Base-by-base conservation (phyloP, 2,888 invertebrate genomes). In the Andricus quercusramuli region DNA sequence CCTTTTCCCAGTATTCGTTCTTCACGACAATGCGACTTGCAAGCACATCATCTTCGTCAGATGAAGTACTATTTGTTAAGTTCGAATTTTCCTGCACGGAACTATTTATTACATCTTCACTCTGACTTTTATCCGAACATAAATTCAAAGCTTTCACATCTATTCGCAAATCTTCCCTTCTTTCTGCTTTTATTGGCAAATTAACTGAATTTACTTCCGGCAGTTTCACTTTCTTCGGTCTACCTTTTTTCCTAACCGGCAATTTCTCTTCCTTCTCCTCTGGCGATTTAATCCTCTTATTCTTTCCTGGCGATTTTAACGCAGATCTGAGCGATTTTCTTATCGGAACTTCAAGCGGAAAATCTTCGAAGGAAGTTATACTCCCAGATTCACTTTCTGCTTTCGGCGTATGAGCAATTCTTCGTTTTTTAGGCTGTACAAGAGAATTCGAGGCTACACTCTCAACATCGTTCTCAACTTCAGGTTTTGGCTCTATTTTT, bases 391-490 rank as follows among this genome's bases (percentile, higher is more conserved):
- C 64, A 64, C 29, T 64, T 64, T 29, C 64, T 11, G 22, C 32
- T 56, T 56, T 74, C 13, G 74, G 74, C 2, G 56, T 56, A n/a
- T 74, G 74, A 32, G 74, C 74, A 32, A 74, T 74, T 74, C 74
- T 56, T 74, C 56, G 74, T 32, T 59, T 74, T 22, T 59, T 74
- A n/a, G 6, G 17, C 22, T 17, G 47, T n/a, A 37, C n/a, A 20
- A 29, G 32, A 44, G 17, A 47, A 68, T 47, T 68, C 11, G 44
- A 17, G 17, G 22, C 47, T 15, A 44, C 25, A 17, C 25, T 47
- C 1, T 44, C 17, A 17, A 29, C 15, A 41, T 25, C 22, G 4
- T 15, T 22, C 9, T 59, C 4, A 59, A 59, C 20, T 66, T 66
- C 32, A 9, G 4, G 0, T 44, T 67, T 44, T 13, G 41, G 22